Base-by-base conservation (phyloP, 2,888 invertebrate species). In the Drosophila dives region DNA sequence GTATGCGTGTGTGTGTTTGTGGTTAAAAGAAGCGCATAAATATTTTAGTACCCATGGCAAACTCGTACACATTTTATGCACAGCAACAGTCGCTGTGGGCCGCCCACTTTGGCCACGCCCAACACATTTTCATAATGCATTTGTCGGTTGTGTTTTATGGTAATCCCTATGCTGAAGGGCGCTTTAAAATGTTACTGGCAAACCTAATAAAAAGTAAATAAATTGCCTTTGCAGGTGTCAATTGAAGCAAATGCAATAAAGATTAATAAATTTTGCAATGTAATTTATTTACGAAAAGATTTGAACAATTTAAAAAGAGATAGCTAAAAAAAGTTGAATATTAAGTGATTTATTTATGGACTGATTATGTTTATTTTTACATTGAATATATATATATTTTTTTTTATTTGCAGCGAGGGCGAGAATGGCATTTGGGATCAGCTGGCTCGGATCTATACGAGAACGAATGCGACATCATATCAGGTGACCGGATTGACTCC, bases 371-470 rank as follows among this genome's bases (percentile, higher is more conserved):
- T 75, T 53, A 15, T 29, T 29, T 29, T 29, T 23, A 23, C 10
- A 45, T 45, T 23, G 20, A 4, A 26, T 34, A 2, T 1, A 29
- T 29, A 29, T 38, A 23, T 10, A n/a, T 34, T 38, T 3, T 12
- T 38, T 26, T 26, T 17, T 38, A 29, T 29, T 83, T 77, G 7
- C 94, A 96, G 96, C 86, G 95, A 95, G 89, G 95, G 95, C 71
- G 96, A 96, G 91, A 94, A 95, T 86, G 95, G 95, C 68, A 94
- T 94, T 63, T 96, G 96, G 96, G 95, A 95, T 91, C 94, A 94
- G 76, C 94, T 94, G 87, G 93, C 94, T 78, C 94, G 94, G 81
- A 95, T 95, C 86, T 92, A 94, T 83, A 95, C 95, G 40, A 94
- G 94, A 78, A 94, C 94, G 89, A 96, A 95, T 93, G 93, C 94